phyloP scores from a whole-genome alignment of 2,113 vertebrate genomes.

The Semnornis frantzii region DNA sequence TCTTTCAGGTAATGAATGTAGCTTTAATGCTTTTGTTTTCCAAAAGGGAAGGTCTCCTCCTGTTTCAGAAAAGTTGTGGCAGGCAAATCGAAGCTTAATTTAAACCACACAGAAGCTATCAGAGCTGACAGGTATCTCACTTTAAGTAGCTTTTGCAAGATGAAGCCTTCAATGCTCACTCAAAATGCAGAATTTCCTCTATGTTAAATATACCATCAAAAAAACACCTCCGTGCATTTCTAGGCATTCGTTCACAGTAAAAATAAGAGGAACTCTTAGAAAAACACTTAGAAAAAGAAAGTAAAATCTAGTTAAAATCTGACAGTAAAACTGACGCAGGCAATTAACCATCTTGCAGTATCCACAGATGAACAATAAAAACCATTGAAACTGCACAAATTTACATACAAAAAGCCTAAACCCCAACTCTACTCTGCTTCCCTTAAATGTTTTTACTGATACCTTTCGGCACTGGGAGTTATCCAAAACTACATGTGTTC shows the following conservation, averaged over 20 bases:
- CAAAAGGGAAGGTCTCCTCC: neutral
- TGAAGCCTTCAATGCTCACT: conserved; percentile 34
- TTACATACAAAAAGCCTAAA: conserved; percentile 4
- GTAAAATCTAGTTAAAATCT: conserved; percentile 36
- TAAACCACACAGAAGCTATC: neutral
- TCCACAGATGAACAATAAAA: conserved; percentile 42
- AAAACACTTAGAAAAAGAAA: conserved; percentile 43
- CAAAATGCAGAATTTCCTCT: conserved; percentile 13
- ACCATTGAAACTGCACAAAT: conserved; percentile 16
- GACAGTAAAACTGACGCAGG: conserved; percentile 1
- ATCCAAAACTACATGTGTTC: neutral
- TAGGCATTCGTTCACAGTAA: conserved; percentile 52
- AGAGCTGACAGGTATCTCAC: neutral
- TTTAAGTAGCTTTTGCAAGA: neutral
- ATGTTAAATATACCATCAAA: neutral
- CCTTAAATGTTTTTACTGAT: neutral
- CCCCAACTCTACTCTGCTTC: neutral
- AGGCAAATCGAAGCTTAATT: neutral
- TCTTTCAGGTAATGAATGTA: neutral
- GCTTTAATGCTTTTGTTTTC: neutral
- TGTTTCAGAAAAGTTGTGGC: neutral
- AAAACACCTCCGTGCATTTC: neutral
- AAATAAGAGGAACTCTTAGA: conserved; percentile 39
- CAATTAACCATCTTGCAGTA: conserved; percentile 13
- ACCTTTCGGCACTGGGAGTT: neutral